phyloP scores from a whole-genome alignment of 2,888 invertebrate species.

The Lymantria monacha region DNA sequence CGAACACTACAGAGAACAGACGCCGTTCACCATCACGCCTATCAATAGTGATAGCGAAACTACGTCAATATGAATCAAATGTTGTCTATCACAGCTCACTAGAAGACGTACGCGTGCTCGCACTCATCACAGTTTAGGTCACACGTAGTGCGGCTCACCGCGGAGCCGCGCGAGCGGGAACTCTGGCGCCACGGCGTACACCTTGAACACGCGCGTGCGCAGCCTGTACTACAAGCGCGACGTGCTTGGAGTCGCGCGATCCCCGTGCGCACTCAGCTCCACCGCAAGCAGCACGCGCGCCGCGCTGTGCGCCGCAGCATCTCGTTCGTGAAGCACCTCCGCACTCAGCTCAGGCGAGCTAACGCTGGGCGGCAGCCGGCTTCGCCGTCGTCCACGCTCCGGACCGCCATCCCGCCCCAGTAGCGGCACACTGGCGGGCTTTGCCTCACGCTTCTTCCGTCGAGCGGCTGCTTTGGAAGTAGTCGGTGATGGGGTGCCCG shows the following conservation, averaged over 20 bases:
- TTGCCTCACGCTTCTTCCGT: slow-evolving; percentile 37
- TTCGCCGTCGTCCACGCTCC: slow-evolving; percentile 32
- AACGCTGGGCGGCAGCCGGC: slow-evolving; percentile 59
- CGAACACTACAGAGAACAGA: slow-evolving; percentile 35
- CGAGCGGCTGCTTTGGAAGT: slow-evolving; percentile 6
- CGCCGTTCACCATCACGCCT: slow-evolving; percentile 57
- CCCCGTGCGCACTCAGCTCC: slow-evolving; percentile 54
- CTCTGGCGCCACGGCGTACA: slow-evolving; percentile 67
- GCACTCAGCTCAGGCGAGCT: slow-evolving; percentile 46
- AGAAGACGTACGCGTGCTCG: slow-evolving; percentile 43
- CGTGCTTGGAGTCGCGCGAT: slow-evolving; percentile 72
- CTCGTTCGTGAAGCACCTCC: slow-evolving; percentile 47
- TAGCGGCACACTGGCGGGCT: slow-evolving; percentile 72
- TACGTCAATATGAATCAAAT: slow-evolving; percentile 65
- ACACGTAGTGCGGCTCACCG: slow-evolving; percentile 10
- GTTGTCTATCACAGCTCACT: slow-evolving; percentile 79
- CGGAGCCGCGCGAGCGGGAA: slow-evolving; percentile 22
- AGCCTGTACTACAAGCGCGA: slow-evolving; percentile 34
- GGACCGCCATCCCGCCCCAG: slow-evolving; percentile 51
- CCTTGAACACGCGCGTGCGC: slow-evolving; percentile 69
- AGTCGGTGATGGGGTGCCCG: slow-evolving; percentile 37
- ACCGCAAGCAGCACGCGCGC: slow-evolving; percentile 71
- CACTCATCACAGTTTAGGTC: slow-evolving; percentile 11
- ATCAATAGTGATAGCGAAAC: slow-evolving; percentile 59
- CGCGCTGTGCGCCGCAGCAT: slow-evolving; percentile 33